These are phyloP conservation scores for Vandiemenella viatica DNA, from an alignment of 2,888 invertebrate species.

Conservation along the genomic window DNA sequence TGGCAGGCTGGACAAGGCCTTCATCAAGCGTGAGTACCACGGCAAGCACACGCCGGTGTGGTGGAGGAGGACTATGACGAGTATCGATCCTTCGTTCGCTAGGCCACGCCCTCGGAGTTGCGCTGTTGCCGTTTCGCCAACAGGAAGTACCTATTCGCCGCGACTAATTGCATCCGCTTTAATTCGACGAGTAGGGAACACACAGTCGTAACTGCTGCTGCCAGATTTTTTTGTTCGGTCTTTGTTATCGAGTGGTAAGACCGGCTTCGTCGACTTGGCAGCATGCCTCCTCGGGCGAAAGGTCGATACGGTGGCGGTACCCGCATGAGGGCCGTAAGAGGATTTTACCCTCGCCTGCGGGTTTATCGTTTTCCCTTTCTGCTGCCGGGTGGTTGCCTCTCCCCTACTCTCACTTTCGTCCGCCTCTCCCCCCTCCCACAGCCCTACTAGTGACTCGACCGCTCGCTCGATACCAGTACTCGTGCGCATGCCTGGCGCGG, in stretches of 20 bases:
- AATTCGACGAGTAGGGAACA: too few relatives aligned
- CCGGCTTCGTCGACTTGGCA: too few relatives aligned
- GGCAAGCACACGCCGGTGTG: not conserved
- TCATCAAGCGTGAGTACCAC: constrained; percentile 8
- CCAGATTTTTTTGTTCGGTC: too few relatives aligned
- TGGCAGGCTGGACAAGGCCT: constrained; percentile 11
- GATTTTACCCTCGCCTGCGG: too few relatives aligned
- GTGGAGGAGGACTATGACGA: not conserved
- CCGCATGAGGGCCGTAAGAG: too few relatives aligned
- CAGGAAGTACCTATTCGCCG: too few relatives aligned
- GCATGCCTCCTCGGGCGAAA: too few relatives aligned
- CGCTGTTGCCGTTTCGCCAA: not conserved
- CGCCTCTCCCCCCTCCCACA: not conserved
- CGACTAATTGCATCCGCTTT: too few relatives aligned
- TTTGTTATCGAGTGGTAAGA: too few relatives aligned
- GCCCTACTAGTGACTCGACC: not conserved
- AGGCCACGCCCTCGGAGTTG: not conserved
- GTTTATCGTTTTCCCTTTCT: too few relatives aligned
- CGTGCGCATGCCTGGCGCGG: not conserved
- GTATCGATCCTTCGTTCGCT: not conserved
- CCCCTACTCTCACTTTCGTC: not conserved
- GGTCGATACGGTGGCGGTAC: too few relatives aligned
- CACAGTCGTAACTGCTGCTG: too few relatives aligned
- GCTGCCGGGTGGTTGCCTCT: not conserved
- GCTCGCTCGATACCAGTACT: not conserved